phyloP scores from a whole-genome alignment of 2,113 vertebrate genomes.

The Piprites chloris region DNA sequence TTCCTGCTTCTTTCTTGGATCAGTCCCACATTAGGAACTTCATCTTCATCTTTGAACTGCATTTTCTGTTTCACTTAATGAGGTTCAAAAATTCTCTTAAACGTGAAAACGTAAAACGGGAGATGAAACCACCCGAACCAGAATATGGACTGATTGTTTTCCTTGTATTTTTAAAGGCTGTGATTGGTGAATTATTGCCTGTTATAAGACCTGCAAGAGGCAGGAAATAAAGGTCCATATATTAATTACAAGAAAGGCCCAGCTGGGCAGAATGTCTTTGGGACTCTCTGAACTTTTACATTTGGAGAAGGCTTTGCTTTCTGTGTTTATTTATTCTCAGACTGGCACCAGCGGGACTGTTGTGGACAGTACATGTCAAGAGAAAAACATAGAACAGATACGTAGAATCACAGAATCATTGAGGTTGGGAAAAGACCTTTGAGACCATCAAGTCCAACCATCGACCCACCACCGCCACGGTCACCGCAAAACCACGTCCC shows the following conservation, averaged over 20 bases:
- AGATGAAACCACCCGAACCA: not conserved
- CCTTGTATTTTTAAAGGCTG: not conserved
- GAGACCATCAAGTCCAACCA: not conserved
- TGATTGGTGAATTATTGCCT: not conserved
- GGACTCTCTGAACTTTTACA: not conserved
- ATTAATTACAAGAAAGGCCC: not conserved
- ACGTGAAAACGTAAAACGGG: not conserved
- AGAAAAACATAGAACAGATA: not conserved
- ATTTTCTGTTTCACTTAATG: not conserved
- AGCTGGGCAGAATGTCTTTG: not conserved
- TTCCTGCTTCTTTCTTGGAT: conserved; percentile 37
- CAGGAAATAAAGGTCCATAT: not conserved
- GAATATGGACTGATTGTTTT: not conserved
- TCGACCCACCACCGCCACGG: not conserved
- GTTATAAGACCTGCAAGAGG: not conserved
- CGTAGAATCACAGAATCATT: not conserved
- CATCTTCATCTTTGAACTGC: not conserved
- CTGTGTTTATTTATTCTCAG: not conserved
- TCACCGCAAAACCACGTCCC: not conserved
- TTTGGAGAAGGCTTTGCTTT: not conserved
- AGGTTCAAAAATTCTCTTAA: not conserved
- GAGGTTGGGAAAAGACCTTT: not conserved
- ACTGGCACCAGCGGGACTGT: not conserved
- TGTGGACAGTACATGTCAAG: not conserved
- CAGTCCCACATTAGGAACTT: not conserved